A percentile compares a stretch with the other conserved stretches of the same genome.
Conservation (phyloP, 2,888 invertebrate genomes). For the Platycnemis pennipes region DNA sequence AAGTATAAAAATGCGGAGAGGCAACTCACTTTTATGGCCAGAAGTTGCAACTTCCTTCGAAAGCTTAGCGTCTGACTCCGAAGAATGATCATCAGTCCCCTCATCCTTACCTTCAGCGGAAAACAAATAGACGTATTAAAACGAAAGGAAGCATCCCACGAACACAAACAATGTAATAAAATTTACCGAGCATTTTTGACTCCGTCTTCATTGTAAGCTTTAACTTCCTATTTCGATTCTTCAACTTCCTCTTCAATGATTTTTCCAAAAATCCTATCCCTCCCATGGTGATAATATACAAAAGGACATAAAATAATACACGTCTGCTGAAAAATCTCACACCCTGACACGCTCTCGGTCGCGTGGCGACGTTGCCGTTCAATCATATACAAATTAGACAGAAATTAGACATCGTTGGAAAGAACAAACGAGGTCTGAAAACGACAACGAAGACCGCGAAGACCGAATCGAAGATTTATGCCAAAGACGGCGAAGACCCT, state of each 20-base stretch:
- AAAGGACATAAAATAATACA: neutral
- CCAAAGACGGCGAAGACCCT: too few species aligned
- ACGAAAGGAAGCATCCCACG: neutral
- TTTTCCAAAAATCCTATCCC: neutral
- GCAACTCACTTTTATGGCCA: neutral
- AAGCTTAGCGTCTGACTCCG: neutral
- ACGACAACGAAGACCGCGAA: too few species aligned
- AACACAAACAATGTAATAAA: neutral
- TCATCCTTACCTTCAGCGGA: neutral
- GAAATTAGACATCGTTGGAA: too few species aligned
- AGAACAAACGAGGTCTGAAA: too few species aligned
- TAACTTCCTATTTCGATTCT: slow-evolving; percentile 17
- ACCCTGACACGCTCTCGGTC: neutral
- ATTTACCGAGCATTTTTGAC: neutral
- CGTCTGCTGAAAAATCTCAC: neutral
- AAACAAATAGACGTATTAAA: neutral
- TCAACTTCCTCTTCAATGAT: slow-evolving; percentile 52
- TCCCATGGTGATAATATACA: neutral
- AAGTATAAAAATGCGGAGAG: neutral
- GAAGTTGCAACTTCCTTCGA: neutral
- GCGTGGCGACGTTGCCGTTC: slow-evolving; percentile 17
- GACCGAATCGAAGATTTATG: too few species aligned
- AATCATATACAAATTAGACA: too few species aligned
- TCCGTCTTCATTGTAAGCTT: slow-evolving; percentile 8
- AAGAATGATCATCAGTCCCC: neutral